Evolutionary conservation across 2,888 invertebrate genomes (phyloP).

Genomic region (Argyresthia albistria): DNA sequence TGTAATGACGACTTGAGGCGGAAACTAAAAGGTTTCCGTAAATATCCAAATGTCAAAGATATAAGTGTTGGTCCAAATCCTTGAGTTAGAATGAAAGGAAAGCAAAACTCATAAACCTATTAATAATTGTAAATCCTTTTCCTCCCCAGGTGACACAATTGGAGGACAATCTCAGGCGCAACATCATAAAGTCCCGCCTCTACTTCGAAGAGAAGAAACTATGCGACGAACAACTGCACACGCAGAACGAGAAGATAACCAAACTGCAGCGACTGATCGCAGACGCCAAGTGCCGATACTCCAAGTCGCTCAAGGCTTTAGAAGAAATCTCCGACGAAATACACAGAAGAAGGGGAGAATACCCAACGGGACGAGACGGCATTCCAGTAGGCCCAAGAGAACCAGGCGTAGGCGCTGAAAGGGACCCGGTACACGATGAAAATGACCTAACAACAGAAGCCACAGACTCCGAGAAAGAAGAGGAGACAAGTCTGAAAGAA

Average conservation of each 20-base stretch:
- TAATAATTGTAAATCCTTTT: neutral
- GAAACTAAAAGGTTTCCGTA: too few species aligned
- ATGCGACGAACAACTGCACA: constrained; percentile 87
- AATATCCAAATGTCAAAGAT: too few species aligned
- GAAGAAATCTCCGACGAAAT: constrained; percentile 95
- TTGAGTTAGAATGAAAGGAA: too few species aligned
- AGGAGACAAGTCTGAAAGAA: constrained; percentile 75
- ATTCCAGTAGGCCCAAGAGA: constrained; percentile 71
- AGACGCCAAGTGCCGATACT: constrained; percentile 85
- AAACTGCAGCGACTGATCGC: constrained; percentile 85
- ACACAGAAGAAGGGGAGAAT: constrained; percentile 78
- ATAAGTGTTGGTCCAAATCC: too few species aligned
- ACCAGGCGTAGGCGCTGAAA: constrained; percentile 84
- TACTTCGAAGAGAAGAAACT: constrained; percentile 93
- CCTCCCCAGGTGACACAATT: constrained; percentile 76
- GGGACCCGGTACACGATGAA: constrained; percentile 61
- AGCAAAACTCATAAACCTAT: neutral
- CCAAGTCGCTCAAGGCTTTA: constrained; percentile 84
- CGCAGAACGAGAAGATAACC: constrained; percentile 88
- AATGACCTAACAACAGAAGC: constrained; percentile 20
- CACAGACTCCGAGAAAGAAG: constrained; percentile 38
- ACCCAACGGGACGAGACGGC: constrained; percentile 53
- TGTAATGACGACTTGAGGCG: too few species aligned
- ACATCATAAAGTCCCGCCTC: constrained; percentile 88
- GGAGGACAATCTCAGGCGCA: constrained; percentile 86